phyloP scores from a whole-genome alignment of 2,888 invertebrate species.

The Octonoba sinensis region DNA sequence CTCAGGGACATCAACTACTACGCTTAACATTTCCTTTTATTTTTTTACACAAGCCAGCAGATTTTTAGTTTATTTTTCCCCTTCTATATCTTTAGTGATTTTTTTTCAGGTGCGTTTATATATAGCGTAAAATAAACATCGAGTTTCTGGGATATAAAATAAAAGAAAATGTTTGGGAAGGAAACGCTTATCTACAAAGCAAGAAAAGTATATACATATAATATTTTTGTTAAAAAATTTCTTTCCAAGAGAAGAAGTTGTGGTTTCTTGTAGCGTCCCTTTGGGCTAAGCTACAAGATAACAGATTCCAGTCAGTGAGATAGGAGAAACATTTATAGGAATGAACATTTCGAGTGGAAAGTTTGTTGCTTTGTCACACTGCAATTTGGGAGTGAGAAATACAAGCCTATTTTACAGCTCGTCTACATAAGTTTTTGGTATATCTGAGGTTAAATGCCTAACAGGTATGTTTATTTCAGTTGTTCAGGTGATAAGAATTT shows the following conservation, averaged over 20 bases:
- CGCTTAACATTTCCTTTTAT: conserved; percentile 21
- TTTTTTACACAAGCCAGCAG: not conserved
- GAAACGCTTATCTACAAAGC: conserved; percentile 54
- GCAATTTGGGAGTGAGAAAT: too few species aligned
- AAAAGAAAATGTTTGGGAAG: conserved; percentile 41
- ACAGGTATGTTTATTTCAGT: too few species aligned
- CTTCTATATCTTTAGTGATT: conserved; percentile 31
- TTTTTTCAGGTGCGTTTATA: conserved; percentile 13
- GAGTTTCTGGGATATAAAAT: conserved; percentile 38
- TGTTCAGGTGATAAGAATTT: too few species aligned
- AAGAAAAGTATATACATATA: conserved; percentile 41
- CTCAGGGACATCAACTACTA: conserved; percentile 44
- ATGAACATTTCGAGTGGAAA: conserved; percentile 9
- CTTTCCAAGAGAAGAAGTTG: conserved; percentile 19
- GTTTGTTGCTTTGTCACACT: too few species aligned
- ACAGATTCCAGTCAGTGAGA: conserved; percentile 52
- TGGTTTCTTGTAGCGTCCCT: conserved; percentile 57
- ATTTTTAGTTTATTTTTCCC: not conserved
- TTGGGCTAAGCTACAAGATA: conserved; percentile 53
- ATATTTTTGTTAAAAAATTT: conserved; percentile 24
- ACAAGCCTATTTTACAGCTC: too few species aligned
- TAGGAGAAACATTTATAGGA: conserved; percentile 46
- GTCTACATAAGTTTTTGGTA: too few species aligned
- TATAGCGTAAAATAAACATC: not conserved
- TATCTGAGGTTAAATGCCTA: too few species aligned